Percentiles rank a stretch among this genome's conserved stretches.
Evolutionary conservation across 2,113 vertebrate genomes (phyloP).

Genomic region (Acanthisitta chloris): DNA sequence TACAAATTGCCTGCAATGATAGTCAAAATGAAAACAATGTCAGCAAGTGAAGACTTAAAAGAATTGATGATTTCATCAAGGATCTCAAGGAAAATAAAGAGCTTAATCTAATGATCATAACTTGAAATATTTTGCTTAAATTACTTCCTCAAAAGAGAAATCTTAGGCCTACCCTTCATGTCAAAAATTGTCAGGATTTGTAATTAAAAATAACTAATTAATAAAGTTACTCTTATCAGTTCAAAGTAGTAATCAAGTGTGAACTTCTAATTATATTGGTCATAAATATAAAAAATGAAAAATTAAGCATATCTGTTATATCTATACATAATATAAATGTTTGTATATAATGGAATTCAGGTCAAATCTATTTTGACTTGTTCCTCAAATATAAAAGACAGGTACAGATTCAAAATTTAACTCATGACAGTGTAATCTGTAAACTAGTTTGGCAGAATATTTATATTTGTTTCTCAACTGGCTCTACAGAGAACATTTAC

Average conservation of each 20-base stretch:
- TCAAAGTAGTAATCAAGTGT: not conserved
- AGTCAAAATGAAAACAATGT: not conserved
- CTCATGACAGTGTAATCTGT: not conserved
- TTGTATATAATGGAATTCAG: not conserved
- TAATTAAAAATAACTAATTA: not conserved
- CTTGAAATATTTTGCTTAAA: not conserved
- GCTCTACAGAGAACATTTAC: not conserved
- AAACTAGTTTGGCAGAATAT: not conserved
- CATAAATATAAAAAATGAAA: not conserved
- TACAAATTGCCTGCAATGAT: not conserved
- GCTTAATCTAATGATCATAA: not conserved
- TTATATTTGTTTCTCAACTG: not conserved
- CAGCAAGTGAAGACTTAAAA: not conserved
- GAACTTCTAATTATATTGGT: not conserved
- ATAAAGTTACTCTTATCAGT: not conserved
- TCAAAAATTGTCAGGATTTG: not conserved
- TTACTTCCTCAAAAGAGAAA: not conserved
- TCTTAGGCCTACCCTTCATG: not conserved
- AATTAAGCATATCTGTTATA: not conserved
- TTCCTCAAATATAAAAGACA: not conserved
- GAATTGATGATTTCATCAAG: not conserved
- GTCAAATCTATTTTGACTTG: not conserved
- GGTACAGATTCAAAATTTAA: not conserved
- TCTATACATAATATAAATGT: not conserved
- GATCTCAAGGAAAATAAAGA: not conserved